A percentile compares a stretch with the other conserved stretches of the same genome.
Evolutionary conservation across 1,140 invertebrate genomes (phyloP).

Genomic region (Heliconius eleuchia): DNA sequence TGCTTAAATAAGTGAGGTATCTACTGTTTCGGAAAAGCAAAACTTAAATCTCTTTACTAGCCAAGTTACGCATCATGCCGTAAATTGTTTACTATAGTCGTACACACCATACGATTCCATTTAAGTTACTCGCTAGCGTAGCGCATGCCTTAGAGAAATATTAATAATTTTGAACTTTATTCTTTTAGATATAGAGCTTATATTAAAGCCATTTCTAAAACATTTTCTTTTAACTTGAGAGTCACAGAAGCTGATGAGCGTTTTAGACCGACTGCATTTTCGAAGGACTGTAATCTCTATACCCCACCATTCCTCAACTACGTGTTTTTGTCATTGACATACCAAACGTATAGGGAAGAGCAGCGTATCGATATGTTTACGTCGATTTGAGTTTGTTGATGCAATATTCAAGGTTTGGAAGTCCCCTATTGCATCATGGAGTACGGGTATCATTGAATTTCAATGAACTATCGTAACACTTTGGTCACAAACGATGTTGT

Average conservation of each 20-base stretch:
- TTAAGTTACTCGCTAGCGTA: conserved; percentile 61
- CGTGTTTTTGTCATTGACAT: conserved; percentile 75
- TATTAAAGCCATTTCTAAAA: conserved; percentile 36
- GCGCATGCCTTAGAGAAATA: conserved; percentile 42
- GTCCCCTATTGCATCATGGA: conserved; percentile 36
- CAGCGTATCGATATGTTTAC: conserved; percentile 55
- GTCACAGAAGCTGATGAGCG: conserved; percentile 63
- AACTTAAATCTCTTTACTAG: conserved; percentile 56
- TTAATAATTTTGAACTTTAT: conserved; percentile 22
- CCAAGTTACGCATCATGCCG: conserved; percentile 61
- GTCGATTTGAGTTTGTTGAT: conserved; percentile 23
- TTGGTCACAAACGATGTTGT: conserved; percentile 36
- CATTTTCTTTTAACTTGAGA: conserved; percentile 50
- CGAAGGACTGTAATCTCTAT: conserved; percentile 69
- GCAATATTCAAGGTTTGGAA: conserved; percentile 38
- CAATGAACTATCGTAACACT: conserved; percentile 40
- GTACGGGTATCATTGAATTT: conserved; percentile 40
- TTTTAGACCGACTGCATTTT: conserved; percentile 74
- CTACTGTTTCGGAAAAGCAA: conserved; percentile 23
- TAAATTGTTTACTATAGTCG: conserved; percentile 74
- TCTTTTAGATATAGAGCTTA: conserved; percentile 39
- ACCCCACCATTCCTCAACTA: conserved; percentile 64
- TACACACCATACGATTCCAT: conserved; percentile 60
- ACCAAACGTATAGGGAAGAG: conserved; percentile 65
- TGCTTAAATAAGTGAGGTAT: conserved; percentile 19